Evolutionary conservation across 1,140 invertebrate species (phyloP).

Genomic region (Heliconius nattereri): DNA sequence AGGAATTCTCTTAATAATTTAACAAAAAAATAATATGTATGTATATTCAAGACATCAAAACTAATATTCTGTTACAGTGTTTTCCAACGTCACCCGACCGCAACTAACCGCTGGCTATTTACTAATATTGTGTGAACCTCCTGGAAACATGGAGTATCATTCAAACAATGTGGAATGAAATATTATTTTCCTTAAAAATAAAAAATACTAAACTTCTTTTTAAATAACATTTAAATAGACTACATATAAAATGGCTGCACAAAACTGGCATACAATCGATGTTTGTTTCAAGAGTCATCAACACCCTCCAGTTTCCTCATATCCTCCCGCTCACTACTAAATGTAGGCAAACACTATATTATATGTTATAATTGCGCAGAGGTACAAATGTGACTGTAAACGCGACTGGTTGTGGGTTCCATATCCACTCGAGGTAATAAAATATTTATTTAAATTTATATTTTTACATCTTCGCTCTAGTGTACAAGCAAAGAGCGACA

Average conservation of each 20-base stretch:
- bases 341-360: background rate
- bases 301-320: background rate
- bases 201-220: background rate
- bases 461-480: too few relatives aligned
- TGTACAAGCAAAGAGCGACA: too few relatives aligned
- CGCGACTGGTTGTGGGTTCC: too few relatives aligned
- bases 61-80: background rate
- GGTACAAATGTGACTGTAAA: too few relatives aligned
- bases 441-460: too few relatives aligned
- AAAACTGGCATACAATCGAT: background rate
- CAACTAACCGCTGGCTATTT: conserved; percentile 4
- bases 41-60: background rate
- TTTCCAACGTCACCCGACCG: background rate
- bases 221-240: background rate
- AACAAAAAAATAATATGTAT: background rate
- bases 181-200: background rate
- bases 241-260: background rate
- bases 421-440: too few relatives aligned
- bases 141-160: background rate
- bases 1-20: background rate
- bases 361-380: too few relatives aligned
- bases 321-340: background rate
- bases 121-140: background rate
- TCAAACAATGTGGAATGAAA: background rate
- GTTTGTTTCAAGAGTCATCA: background rate